Evolutionary conservation across 1,140 invertebrate species (phyloP), one percentile per base, ranked within the genome.

Genomic region (Geopemphigus sp.): DNA sequence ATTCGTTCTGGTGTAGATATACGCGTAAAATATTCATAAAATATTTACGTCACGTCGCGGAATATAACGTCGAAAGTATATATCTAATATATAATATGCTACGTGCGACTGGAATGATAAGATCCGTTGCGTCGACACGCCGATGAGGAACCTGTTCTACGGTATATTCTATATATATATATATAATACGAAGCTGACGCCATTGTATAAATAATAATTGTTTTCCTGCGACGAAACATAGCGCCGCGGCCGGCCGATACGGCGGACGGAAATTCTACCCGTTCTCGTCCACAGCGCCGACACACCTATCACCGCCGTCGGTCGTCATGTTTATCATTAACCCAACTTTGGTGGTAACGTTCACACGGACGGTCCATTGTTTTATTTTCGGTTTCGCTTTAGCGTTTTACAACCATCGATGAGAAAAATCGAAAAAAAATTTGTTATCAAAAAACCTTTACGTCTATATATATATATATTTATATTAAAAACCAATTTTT

Each of bases 21-120:
- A 50, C 14, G 47, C 4, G 11, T 29, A 29, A 29, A 63, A 63
- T 63, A 63, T 32, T 32, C 26, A 17, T 66, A 78, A 78, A 50
- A 78, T 78, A 78, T 78, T 78, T 78, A 39, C 39, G 45, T 74
- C 72, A 74, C 72, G 72, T 59, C 22, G 64, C 64, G 29, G 47
- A 74, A 57, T 39, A 39, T 39, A 39, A 39, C 32, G 32, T 39
- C 56, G 72, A 74, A 74, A 74, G 70, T 74, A 39, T 39, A 39
- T 39, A 39, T 39, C 3, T 39, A 39, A 39, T 39, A 39, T 39
- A 39, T 39, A 39, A 39, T 39, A 54, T 74, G 56, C 29, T 39
- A 57, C 22, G 17, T 8, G 61, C 22, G 56, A 78, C 57, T 22
- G 57, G 74, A 63, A 61, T 61, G 74, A 76, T 63, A 78, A 50